Evolutionary conservation across 1,140 invertebrate genomes (phyloP), one percentile per base, ranked within the genome.

Genomic region (Portunus trituberculatus): DNA sequence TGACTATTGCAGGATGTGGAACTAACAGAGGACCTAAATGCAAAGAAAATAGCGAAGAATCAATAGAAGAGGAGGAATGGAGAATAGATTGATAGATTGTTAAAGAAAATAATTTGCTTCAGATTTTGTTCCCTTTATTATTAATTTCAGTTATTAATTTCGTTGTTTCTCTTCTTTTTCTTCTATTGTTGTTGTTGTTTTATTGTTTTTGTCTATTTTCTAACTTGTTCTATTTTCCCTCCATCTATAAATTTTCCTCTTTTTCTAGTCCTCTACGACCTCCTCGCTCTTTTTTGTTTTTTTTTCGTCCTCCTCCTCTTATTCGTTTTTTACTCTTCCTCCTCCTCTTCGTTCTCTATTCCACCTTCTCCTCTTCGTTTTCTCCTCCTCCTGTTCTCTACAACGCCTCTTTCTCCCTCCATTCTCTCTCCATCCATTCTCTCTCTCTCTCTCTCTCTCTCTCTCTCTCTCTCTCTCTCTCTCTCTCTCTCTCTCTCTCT

Each of bases 371-470:
- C 20, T 20, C 20, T 25, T 76, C 67, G 7, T 20, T 76, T 20
- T 76, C 67, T 76, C 67, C 20, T 20, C 20, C 67, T 76, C 67
- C 20, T 20, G 12, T 8, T n/a, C n/a, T n/a, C n/a, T 7, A 20
- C 67, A 20, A 12, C 20, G 12, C 20, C 67, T 76, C 67, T n/a
- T 25, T n/a, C 67, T n/a, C 67, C n/a, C 67, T 76, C 67, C n/a
- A n/a, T n/a, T 76, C 67, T 76, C 67, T 76, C 67, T 76, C 67
- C 20, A 7, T 76, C 59, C 20, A 7, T 76, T n/a, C 25, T 76
- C 67, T 76, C 67, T 76, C 67, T 76, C 67, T 76, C 67, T 76
- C 67, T 76, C 67, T 76, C 67, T 76, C 67, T 76, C 67, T n/a
- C 67, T n/a, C 67, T n/a, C 67, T 59, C 67, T 20, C 25, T n/a